Conservation (phyloP, 92 coral and sea anemone species). For the Bergia sp. region DNA sequence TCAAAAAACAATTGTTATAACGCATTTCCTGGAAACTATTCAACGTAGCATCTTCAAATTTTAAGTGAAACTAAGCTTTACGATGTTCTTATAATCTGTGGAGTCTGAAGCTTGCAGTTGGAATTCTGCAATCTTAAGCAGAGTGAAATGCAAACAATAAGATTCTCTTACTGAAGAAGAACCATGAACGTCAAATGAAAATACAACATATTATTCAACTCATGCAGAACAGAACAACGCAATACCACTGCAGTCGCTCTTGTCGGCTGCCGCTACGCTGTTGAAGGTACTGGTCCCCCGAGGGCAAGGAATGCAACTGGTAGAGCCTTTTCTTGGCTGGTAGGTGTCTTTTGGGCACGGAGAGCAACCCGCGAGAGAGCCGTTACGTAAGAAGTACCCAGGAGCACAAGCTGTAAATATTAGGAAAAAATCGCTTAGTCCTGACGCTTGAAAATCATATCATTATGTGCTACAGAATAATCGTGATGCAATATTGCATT, state of each 20-base stretch:
- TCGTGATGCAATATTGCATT: neutral
- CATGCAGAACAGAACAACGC: neutral
- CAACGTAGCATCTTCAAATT: too few relatives aligned
- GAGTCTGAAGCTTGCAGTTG: too few relatives aligned
- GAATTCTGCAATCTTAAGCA: too few relatives aligned
- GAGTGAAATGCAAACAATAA: too few relatives aligned
- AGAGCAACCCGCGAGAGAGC: neutral
- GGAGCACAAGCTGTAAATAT: slow-evolving; percentile 2
- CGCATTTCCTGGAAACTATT: too few relatives aligned
- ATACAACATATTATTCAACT: neutral
- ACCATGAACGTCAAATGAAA: neutral
- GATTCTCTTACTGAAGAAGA: neutral
- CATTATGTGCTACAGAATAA: neutral
- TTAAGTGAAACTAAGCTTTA: too few relatives aligned
- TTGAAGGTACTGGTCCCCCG: neutral
- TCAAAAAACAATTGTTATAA: too few relatives aligned
- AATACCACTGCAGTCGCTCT: slow-evolving; percentile 36
- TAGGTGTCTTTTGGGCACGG: slow-evolving; percentile 10
- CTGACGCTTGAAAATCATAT: neutral
- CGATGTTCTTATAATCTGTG: too few relatives aligned
- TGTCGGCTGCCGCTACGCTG: neutral
- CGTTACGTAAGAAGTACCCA: neutral
- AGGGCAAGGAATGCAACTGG: neutral
- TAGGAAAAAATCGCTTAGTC: neutral
- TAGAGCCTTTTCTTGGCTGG: neutral